Evolutionary conservation across 53 echinoderm and acorn worm species (phyloP).

Genomic region (Patiria pectinifera): DNA sequence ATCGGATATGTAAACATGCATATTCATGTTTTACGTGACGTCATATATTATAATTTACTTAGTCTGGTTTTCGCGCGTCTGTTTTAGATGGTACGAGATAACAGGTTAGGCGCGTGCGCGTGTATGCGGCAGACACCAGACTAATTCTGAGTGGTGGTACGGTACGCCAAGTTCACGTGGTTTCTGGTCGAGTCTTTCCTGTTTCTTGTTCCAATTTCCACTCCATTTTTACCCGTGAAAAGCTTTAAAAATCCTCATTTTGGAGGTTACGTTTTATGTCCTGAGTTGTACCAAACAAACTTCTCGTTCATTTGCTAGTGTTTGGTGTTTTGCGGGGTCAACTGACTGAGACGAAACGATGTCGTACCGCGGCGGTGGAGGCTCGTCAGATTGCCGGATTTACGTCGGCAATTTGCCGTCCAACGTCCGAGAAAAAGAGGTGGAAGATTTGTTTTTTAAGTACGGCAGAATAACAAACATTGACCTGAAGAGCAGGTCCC

Average conservation of each 20-base stretch:
- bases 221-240: no score
- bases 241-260: no score
- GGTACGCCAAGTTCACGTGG: neutral
- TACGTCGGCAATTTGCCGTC: slow-evolving; percentile 97
- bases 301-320: neutral
- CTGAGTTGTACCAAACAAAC: neutral
- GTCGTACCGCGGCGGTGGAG: neutral
- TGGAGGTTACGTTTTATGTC: neutral
- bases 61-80: slow-evolving; percentile 4
- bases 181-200: neutral
- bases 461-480: slow-evolving; percentile 83
- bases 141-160: neutral
- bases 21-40: neutral
- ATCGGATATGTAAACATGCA: neutral
- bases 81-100: neutral
- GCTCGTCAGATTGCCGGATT: slow-evolving; percentile 83
- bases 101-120: neutral
- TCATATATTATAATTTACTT: neutral
- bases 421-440: slow-evolving; percentile 90
- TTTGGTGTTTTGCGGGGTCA: neutral
- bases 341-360: neutral
- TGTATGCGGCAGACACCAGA: neutral
- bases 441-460: slow-evolving; percentile 96
- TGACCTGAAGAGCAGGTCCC: slow-evolving; percentile 87
- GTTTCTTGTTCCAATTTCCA: no score